A percentile compares a stretch with the other conserved stretches of the same genome.
Conservation (phyloP, 2,113 vertebrate species). For the Synchiropus splendidus region DNA sequence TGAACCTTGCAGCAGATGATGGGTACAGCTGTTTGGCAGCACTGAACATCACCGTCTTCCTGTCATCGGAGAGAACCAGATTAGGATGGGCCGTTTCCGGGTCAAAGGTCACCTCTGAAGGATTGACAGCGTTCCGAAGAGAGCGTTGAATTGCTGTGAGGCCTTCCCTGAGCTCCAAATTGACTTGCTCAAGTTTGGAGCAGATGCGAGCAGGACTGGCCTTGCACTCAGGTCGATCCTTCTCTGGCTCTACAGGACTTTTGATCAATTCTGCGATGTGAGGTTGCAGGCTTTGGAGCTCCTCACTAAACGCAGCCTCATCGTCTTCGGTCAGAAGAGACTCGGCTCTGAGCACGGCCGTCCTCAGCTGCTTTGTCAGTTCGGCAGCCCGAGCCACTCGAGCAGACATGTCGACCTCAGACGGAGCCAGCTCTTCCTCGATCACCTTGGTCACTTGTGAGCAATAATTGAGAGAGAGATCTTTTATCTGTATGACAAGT, state of each 20-base stretch:
- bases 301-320: constrained; percentile 13
- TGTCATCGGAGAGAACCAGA: constrained; percentile 62
- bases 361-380: constrained; percentile 39
- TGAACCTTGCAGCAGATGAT: constrained; percentile 50
- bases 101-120: constrained; percentile 68
- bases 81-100: constrained; percentile 60
- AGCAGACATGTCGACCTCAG: constrained; percentile 27
- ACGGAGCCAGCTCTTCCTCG: constrained; percentile 42
- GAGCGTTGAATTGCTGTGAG: constrained; percentile 47
- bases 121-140: constrained; percentile 54
- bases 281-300: constrained; percentile 32
- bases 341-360: constrained; percentile 28
- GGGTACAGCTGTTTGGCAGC: constrained; percentile 47
- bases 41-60: constrained; percentile 56
- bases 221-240: constrained; percentile 12
- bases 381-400: constrained; percentile 30
- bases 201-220: constrained; percentile 20
- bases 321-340: constrained; percentile 42
- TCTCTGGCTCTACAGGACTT: constrained; percentile 13
- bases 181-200: constrained; percentile 47
- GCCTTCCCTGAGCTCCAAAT: constrained; percentile 36
- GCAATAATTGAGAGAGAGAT: constrained; percentile 31
- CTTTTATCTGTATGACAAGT: constrained; percentile 40
- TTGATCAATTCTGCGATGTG: constrained; percentile 24
- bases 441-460: constrained; percentile 37